Conservation (phyloP, 2,888 invertebrate species). For the Neoaliturus tenellus region DNA sequence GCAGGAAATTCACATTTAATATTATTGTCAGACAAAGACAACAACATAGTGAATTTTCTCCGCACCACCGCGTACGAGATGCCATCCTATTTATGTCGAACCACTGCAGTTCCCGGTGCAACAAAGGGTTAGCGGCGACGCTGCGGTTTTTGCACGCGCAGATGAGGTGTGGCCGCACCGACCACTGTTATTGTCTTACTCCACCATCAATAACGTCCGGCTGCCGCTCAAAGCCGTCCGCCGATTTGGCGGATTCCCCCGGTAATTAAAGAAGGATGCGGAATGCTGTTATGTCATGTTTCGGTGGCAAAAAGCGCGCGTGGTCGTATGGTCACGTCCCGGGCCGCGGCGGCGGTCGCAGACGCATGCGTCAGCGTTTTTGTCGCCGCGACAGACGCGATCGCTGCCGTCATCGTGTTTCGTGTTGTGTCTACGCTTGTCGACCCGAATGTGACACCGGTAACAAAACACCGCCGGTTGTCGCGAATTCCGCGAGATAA, state of each 20-base stretch:
- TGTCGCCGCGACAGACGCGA: neutral
- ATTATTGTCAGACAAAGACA: no score
- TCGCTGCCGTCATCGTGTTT: neutral
- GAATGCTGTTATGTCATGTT: slow-evolving; percentile 35
- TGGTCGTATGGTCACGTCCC: slow-evolving; percentile 15
- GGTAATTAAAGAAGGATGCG: slow-evolving; percentile 14
- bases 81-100: no score
- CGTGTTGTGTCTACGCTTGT: slow-evolving; percentile 17
- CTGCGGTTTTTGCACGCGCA: neutral
- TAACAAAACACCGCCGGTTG: slow-evolving; percentile 15
- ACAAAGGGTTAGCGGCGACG: neutral
- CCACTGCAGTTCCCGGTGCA: neutral
- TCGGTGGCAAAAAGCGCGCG: slow-evolving; percentile 16
- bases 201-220: slow-evolving; percentile 12
- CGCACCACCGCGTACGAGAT: no score
- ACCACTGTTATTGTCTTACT: neutral
- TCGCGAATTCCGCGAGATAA: slow-evolving; percentile 2
- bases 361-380: slow-evolving; percentile 12
- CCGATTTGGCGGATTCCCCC: slow-evolving; percentile 2
- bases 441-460: slow-evolving; percentile 24
- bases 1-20: no score
- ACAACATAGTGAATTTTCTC: no score
- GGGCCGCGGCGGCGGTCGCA: neutral
- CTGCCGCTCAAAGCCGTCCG: slow-evolving; percentile 14
- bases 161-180: neutral